Evolutionary conservation across 2,797 vertebrate genomes (phyloP), one percentile per base, ranked within the genome.

Genomic region (Diceros bicornis): DNA sequence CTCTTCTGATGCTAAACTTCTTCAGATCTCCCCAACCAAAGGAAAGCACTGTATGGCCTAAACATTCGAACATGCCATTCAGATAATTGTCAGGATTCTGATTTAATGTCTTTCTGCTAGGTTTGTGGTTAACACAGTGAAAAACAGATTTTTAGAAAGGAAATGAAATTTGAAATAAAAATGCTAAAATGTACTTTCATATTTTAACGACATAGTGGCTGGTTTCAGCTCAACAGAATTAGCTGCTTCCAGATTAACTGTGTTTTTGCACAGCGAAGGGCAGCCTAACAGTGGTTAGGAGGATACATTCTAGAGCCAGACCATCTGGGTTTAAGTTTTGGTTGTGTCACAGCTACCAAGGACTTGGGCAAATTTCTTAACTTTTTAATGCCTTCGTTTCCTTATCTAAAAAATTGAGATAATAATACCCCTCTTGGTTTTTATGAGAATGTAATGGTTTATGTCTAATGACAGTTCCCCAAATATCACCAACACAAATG

Each of bases 91-190:
- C 86, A 94, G 64, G 32, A 96, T 78, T 34, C 88, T 97, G 79
- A 69, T 85, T 94, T 97, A 96, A 96, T 93, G 47, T 93, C 3
- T 98, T 74, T 97, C 96, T 95, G 77, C 75, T 86, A 97, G 88
- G 89, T 96, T 84, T 55, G 6, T 77, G 66, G 93, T 94, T 85
- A 97, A 89, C 89, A 74, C 87, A 96, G 77, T 82, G 61, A 86
- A 97, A 98, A 98, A 98, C 77, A 96, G 94, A 96, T 98, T 98
- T 98, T 85, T 96, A 96, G 87, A 93, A 92, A 32, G 20, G 77
- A 61, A 95, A 74, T 94, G 59, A 94, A 94, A 95, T 71, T 91
- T 88, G 83, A 32, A 83, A 62, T 82, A 12, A 83, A 87, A 87
- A 44, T 20, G 41, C 34, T 69, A 69, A 52, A 93, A 90, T 64